phyloP scores from a whole-genome alignment of 35 echinoderm and acorn worm genomes.

The Nesometra sesokonis region DNA sequence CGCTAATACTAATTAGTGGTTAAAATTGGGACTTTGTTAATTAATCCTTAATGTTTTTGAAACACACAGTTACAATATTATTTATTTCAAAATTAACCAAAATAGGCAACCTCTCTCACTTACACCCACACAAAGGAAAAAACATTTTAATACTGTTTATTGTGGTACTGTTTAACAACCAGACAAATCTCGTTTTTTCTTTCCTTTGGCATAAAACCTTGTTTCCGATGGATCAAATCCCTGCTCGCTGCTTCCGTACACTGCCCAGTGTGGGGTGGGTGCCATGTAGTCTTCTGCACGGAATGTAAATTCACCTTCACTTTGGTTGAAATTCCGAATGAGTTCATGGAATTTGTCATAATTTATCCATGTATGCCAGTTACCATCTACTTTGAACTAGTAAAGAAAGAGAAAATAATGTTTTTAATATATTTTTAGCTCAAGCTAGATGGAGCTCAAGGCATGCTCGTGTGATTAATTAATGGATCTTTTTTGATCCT shows the following conservation, averaged over 20 bases:
- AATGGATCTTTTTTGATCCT: too few relatives aligned
- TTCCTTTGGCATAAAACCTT: slow-evolving; percentile 70
- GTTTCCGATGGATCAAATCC: slow-evolving; percentile 93
- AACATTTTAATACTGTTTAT: too few relatives aligned
- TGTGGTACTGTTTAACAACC: slow-evolving; percentile 54
- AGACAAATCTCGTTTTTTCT: slow-evolving; percentile 74
- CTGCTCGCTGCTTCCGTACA: slow-evolving; percentile 75
- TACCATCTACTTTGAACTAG: slow-evolving; percentile 73
- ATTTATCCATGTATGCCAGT: slow-evolving; percentile 95
- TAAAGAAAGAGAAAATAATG: neutral
- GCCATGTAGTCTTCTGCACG: slow-evolving; percentile 78
- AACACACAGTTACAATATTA: too few relatives aligned
- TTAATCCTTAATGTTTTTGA: too few relatives aligned
- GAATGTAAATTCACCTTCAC: slow-evolving; percentile 53
- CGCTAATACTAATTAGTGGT: too few relatives aligned
- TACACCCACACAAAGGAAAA: too few relatives aligned
- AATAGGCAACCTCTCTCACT: too few relatives aligned
- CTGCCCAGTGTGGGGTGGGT: slow-evolving; percentile 75
- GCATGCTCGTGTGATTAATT: too few relatives aligned
- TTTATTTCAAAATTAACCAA: too few relatives aligned
- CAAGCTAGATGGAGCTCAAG: too few relatives aligned
- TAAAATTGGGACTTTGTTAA: too few relatives aligned
- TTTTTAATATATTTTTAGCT: too few relatives aligned
- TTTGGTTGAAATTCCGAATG: slow-evolving; percentile 52
- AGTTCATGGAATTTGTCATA: slow-evolving; percentile 73